These are phyloP conservation scores for Caenorhabditis sp. DNA, from an alignment of 2,888 invertebrate genomes.

Conservation along the genomic window DNA sequence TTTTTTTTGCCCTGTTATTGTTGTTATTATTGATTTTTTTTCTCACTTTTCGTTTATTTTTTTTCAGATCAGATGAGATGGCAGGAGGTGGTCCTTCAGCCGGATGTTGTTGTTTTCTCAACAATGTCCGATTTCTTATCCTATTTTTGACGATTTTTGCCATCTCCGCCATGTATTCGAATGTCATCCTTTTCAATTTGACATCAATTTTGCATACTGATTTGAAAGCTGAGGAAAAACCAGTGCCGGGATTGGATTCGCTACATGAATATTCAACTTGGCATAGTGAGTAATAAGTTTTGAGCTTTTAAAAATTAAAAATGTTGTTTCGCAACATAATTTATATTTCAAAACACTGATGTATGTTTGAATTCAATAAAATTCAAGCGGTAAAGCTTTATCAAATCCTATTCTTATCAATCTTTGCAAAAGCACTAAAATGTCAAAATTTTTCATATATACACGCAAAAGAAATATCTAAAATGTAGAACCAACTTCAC, in stretches of 20 bases:
- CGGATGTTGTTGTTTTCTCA: conserved; percentile 53
- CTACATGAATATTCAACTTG: conserved; percentile 35
- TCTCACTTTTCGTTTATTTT: neutral
- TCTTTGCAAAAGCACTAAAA: no score
- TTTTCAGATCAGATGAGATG: conserved; percentile 32
- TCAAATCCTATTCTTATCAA: no score
- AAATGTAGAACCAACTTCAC: no score
- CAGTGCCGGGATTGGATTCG: conserved; percentile 36
- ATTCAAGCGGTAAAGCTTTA: no score
- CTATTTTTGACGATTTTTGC: conserved; percentile 49
- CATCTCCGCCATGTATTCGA: conserved; percentile 53
- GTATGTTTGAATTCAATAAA: no score
- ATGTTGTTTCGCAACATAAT: no score
- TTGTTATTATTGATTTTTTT: neutral
- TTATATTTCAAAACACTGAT: no score
- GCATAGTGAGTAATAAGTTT: conserved; percentile 20
- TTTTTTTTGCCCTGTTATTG: neutral
- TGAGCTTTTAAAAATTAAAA: neutral
- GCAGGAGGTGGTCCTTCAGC: conserved; percentile 37
- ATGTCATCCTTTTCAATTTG: conserved; percentile 56
- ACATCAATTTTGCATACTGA: conserved; percentile 48
- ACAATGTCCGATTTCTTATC: conserved; percentile 53
- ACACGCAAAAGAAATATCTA: no score
- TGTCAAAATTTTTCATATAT: no score
- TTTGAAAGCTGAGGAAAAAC: conserved; percentile 22